These are phyloP conservation scores for Gyps fulvus DNA, from an alignment of 2,113 vertebrate species.

Conservation along the genomic window DNA sequence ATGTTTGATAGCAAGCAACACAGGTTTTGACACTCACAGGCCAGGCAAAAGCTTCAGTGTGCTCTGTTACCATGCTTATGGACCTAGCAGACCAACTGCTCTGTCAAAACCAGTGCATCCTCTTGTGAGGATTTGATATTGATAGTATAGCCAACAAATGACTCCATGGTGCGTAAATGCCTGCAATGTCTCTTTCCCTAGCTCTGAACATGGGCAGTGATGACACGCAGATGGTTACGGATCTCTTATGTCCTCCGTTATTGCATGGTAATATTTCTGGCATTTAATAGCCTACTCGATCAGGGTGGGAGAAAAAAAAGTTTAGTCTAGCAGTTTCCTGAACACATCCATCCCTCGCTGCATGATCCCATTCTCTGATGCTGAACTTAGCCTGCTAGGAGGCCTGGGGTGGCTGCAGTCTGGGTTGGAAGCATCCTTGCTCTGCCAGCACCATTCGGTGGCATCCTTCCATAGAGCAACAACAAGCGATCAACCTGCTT, in stretches of 20 bases:
- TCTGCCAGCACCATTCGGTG: not conserved
- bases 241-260: not conserved
- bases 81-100: not conserved
- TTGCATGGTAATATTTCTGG: not conserved
- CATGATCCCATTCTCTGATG: not conserved
- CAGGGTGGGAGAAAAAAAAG: not conserved
- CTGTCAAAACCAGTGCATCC: not conserved
- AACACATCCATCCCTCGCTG: not conserved
- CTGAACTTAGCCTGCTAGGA: not conserved
- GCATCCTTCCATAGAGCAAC: not conserved
- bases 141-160: not conserved
- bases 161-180: not conserved
- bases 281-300: not conserved
- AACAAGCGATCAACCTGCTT: fast-evolving
- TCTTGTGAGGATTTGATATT: not conserved
- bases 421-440: not conserved
- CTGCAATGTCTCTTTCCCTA: not conserved
- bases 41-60: not conserved
- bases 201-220: not conserved
- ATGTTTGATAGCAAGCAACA: not conserved
- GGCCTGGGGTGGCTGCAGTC: not conserved
- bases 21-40: not conserved
- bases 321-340: not conserved
- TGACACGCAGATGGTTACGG: not conserved
- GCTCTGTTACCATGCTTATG: not conserved